Evolutionary conservation across 2,113 vertebrate species (phyloP).

Genomic region (Crotalus viridis): DNA sequence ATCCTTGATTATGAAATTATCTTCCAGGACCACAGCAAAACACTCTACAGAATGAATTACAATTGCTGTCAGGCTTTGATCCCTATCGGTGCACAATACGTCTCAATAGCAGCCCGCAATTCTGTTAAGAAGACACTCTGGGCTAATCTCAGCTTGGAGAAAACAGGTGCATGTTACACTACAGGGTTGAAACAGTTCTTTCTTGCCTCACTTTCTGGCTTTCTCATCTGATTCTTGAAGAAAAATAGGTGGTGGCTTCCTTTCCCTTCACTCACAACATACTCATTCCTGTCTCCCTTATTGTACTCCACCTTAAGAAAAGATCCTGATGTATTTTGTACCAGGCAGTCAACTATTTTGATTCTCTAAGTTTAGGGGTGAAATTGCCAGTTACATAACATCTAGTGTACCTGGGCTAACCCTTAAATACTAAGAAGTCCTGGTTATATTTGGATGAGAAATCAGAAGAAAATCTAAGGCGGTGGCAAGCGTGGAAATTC

Average conservation of each 20-base stretch:
- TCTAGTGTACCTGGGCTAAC: background rate
- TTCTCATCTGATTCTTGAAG: background rate
- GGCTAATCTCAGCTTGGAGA: slow-evolving; percentile 48
- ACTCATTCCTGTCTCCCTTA: background rate
- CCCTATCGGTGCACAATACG: background rate
- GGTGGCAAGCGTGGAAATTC: background rate
- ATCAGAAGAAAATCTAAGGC: background rate
- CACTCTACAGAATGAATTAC: no score
- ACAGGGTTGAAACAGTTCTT: background rate
- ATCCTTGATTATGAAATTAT: slow-evolving; percentile 42
- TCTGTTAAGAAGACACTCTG: background rate
- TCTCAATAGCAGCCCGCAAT: slow-evolving; percentile 7
- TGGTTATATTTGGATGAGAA: background rate
- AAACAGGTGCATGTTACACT: slow-evolving; percentile 43
- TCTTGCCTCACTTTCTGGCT: background rate
- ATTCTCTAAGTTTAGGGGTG: background rate
- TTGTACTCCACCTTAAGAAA: background rate
- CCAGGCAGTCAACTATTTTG: background rate
- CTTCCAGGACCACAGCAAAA: background rate
- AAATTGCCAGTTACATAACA: background rate
- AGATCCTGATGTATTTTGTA: background rate
- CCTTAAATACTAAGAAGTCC: background rate
- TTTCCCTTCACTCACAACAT: background rate
- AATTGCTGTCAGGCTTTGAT: slow-evolving; percentile 34
- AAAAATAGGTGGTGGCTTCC: background rate